These are phyloP conservation scores for Neoitamus cyanurus DNA, from an alignment of 2,888 invertebrate species.

Conservation along the genomic window DNA sequence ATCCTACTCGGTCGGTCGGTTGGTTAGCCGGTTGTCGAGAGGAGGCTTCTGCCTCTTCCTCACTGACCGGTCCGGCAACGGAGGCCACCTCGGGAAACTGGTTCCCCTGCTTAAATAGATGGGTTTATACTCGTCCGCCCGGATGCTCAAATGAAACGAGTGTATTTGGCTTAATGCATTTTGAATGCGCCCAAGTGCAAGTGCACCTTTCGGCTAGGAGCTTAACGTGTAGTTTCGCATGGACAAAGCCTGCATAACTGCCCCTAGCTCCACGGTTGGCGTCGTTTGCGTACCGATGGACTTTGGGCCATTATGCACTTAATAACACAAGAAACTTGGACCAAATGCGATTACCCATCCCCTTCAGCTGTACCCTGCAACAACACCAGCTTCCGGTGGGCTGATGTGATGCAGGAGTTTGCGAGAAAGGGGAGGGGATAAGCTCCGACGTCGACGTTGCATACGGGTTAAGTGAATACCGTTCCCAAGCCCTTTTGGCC, in stretches of 20 bases:
- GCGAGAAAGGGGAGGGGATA: neutral
- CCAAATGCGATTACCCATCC: neutral
- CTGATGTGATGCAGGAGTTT: neutral
- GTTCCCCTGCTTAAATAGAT: constrained; percentile 21
- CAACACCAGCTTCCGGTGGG: neutral
- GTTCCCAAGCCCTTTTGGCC: constrained; percentile 1
- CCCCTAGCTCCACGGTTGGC: neutral
- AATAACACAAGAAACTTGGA: constrained; percentile 25
- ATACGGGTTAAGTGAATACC: constrained; percentile 20
- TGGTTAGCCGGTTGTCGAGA: neutral
- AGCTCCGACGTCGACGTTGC: neutral
- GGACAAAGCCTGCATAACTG: neutral
- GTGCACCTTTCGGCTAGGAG: constrained; percentile 19
- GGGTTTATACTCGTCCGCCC: neutral
- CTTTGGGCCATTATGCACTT: constrained; percentile 27
- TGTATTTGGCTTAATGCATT: constrained; percentile 37
- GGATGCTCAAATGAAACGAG: constrained; percentile 14
- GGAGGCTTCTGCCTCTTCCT: neutral
- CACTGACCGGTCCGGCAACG: neutral
- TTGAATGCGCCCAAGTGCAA: constrained; percentile 29
- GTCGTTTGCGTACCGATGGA: neutral
- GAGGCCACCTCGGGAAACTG: neutral
- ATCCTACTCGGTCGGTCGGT: neutral
- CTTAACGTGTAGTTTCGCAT: neutral
- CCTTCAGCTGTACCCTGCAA: neutral